phyloP scores from a whole-genome alignment of 2,888 invertebrate genomes.

The Tipula unca region DNA sequence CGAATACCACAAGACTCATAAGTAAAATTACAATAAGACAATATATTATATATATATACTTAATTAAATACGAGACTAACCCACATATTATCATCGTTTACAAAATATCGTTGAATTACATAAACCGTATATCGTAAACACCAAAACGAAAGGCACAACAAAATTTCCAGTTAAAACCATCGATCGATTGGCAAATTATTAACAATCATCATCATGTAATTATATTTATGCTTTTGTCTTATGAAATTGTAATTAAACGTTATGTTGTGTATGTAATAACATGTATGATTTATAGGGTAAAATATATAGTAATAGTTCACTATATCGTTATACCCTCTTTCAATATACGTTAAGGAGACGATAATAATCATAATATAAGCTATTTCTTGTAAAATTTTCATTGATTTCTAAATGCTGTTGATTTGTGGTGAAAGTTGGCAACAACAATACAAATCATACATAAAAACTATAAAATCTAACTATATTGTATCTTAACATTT shows the following conservation, averaged over 20 bases:
- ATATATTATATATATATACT: background rate
- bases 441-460: background rate
- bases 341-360: background rate
- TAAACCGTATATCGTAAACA: background rate
- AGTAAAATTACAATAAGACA: no score
- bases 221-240: background rate
- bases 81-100: background rate
- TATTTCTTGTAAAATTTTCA: background rate
- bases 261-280: background rate
- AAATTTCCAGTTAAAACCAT: background rate
- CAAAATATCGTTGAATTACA: background rate
- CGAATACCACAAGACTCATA: background rate
- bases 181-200: background rate
- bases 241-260: background rate
- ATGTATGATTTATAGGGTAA: background rate
- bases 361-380: background rate
- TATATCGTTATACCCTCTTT: background rate
- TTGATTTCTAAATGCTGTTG: background rate
- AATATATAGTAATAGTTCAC: background rate
- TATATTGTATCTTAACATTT: background rate
- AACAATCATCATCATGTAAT: background rate
- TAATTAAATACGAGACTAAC: background rate
- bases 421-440: slow-evolving; percentile 14
- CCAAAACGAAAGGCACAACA: background rate
- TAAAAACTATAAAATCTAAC: background rate